Conservation (phyloP, 2,797 vertebrate genomes). For the Myoxocephalus aenaeus region DNA sequence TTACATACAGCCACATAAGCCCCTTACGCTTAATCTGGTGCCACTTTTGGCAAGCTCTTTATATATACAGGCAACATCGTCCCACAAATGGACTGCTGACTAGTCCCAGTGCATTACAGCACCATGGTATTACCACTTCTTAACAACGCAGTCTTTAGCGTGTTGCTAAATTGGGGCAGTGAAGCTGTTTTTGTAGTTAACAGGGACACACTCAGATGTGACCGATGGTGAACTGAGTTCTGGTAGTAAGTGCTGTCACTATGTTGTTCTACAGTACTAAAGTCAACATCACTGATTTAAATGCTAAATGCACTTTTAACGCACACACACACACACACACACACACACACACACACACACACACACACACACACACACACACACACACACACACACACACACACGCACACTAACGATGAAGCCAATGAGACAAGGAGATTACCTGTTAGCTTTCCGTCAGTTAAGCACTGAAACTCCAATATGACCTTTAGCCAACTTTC, state of each 20-base stretch:
- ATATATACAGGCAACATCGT: slow-evolving; percentile 53
- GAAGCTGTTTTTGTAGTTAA: slow-evolving; percentile 23
- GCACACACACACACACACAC: background rate
- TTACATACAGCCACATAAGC: slow-evolving; percentile 61
- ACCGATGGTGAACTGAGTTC: background rate
- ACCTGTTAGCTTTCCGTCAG: background rate
- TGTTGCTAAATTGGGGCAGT: slow-evolving; percentile 39
- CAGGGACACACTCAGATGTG: slow-evolving; percentile 16
- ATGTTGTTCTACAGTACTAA: background rate
- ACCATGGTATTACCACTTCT: slow-evolving; percentile 48
- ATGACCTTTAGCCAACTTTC: slow-evolving; percentile 3
- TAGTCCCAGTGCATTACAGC: slow-evolving; percentile 34
- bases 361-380: background rate
- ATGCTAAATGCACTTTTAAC: background rate
- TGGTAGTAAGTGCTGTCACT: background rate
- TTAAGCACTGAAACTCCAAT: background rate
- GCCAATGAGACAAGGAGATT: background rate
- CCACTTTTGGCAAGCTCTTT: slow-evolving; percentile 59
- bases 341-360: no score
- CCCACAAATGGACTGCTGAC: slow-evolving; percentile 34
- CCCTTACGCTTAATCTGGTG: slow-evolving; percentile 73
- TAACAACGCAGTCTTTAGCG: slow-evolving; percentile 40
- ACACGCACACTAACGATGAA: slow-evolving; percentile 1
- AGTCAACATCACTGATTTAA: background rate
- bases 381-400: background rate